phyloP scores from a whole-genome alignment of 2,113 vertebrate species.

The Chamaetylas fuelleborni region DNA sequence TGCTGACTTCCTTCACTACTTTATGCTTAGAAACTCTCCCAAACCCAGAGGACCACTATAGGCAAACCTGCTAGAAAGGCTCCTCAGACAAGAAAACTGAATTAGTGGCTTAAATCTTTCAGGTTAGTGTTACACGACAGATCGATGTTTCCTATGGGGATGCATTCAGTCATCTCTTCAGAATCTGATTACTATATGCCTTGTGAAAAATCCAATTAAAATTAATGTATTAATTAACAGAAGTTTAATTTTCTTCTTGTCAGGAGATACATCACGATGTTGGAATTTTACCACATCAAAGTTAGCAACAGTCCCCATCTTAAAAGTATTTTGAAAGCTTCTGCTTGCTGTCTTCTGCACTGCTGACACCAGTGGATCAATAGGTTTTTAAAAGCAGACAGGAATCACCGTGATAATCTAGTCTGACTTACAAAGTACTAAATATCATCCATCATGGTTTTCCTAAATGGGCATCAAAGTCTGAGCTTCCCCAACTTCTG shows the following conservation, averaged over 20 bases:
- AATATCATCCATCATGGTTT: constrained; percentile 61
- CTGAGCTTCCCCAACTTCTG: constrained; percentile 31
- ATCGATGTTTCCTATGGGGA: background rate
- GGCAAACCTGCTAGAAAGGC: background rate
- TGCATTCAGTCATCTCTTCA: background rate
- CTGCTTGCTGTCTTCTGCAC: constrained; percentile 39
- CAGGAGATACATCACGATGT: background rate
- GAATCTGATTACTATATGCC: background rate
- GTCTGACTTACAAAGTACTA: constrained; percentile 62
- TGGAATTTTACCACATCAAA: constrained; percentile 26
- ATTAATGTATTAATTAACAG: constrained; percentile 25
- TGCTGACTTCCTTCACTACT: background rate
- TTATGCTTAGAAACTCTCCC: background rate
- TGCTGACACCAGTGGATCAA: constrained; percentile 51
- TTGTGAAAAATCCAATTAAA: constrained; percentile 26
- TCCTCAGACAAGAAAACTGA: background rate
- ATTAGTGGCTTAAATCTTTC: background rate
- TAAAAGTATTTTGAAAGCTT: constrained; percentile 38
- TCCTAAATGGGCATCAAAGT: constrained; percentile 50
- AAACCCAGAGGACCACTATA: background rate
- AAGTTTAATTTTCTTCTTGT: constrained; percentile 39
- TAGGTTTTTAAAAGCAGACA: constrained; percentile 62
- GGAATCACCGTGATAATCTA: constrained; percentile 57
- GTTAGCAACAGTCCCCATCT: background rate
- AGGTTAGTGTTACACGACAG: background rate